A percentile compares a stretch with the other conserved stretches of the same genome.
These are phyloP conservation scores for Falcunculus frontatus DNA, from an alignment of 2,113 vertebrate genomes.

Conservation along the genomic window DNA sequence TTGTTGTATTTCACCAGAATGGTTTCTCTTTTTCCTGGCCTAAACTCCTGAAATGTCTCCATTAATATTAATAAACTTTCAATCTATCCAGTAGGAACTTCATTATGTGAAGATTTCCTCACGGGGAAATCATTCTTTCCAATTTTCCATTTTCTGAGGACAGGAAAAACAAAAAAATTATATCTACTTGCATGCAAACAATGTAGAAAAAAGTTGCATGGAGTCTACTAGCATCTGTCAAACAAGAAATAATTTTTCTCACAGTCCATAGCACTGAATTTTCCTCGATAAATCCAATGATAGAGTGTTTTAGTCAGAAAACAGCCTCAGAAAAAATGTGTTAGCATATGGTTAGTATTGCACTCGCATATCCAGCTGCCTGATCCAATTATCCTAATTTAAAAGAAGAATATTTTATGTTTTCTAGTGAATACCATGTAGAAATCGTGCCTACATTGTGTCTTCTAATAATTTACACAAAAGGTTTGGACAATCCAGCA, in stretches of 20 bases:
- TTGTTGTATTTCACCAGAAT: neutral
- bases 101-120: neutral
- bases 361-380: neutral
- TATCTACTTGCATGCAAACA: neutral
- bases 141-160: neutral
- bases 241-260: neutral
- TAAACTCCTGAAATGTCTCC: neutral
- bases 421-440: neutral
- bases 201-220: neutral
- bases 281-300: neutral
- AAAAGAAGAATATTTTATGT: conserved; percentile 28
- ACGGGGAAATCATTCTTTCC: neutral
- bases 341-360: conserved; percentile 23
- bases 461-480: neutral
- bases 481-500: neutral
- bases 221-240: neutral
- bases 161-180: neutral
- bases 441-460: neutral
- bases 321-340: neutral
- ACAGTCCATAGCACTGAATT: neutral
- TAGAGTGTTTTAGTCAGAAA: neutral
- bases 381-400: conserved; percentile 47
- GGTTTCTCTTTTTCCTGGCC: neutral
- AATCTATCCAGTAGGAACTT: neutral
- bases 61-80: neutral